Base-by-base conservation (phyloP, 2,888 invertebrate species). In the Rhabditophanes sp. region DNA sequence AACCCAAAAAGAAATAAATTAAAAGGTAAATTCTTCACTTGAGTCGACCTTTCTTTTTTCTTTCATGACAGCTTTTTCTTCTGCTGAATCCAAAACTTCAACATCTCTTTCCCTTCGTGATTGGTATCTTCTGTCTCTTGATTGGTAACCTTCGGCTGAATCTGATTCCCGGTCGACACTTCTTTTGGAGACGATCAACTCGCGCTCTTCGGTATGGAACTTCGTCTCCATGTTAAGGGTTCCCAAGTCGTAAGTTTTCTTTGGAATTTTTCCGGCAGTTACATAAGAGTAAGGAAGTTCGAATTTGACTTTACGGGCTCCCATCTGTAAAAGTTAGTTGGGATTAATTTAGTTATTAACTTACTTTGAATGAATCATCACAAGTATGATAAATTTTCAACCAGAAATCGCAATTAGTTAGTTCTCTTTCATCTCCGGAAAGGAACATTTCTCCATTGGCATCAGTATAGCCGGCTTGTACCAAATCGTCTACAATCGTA, bases 321-420 rank as follows among this genome's bases (percentile, higher is more conserved):
- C 45, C 16, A 44, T 44, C 48, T 48, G 38, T 33, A 42, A 41
- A 3, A 5, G 32, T 38, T 5, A 22, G 8, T 22, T 7, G 12
- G 26, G 22, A 9, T 25, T 9, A 29, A 26, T 25, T 21, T 11
- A 11, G 26, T 8, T 4, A 11, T 6, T 7, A n/a, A 9, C 33
- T 16, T 31, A 52, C 51, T 46, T 42, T 37, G 28, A 50, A 35
- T 25, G 48, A 48, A 25, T 52, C 48, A 28, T 52, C 42, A 25
- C 52, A 52, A 21, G 40, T 44, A 39, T 52, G 52, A 34, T 52
- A 52, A 19, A 48, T 43, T 25, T 50, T 50, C 44, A 52, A 42
- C 15, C 48, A 34, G 19, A 50, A 48, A 27, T 52, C 52, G 32
- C 49, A 50, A 12, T 43, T 37, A n/a, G 52, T 52, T 33, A 52